Conservation (phyloP, 2,797 vertebrate species). For the Gallirallus australis region DNA sequence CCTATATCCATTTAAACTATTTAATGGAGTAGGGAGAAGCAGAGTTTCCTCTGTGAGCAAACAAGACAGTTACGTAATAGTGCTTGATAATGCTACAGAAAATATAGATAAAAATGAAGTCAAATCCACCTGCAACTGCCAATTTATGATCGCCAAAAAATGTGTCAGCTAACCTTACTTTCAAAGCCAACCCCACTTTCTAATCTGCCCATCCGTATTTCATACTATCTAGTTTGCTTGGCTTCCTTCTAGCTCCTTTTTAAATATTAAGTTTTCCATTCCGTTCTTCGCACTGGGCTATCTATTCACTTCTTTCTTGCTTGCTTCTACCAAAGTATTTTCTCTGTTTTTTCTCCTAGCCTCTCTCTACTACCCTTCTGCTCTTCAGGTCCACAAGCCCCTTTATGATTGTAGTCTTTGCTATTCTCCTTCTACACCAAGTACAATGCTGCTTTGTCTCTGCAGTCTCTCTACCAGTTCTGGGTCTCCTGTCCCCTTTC, state of each 20-base stretch:
- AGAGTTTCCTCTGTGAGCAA: background rate
- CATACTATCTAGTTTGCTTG: background rate
- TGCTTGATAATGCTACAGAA: background rate
- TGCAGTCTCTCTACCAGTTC: background rate
- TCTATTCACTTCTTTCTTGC: background rate
- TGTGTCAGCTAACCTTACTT: background rate
- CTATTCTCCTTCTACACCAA: background rate
- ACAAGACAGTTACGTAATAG: background rate
- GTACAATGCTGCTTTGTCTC: background rate
- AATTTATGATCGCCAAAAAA: background rate
- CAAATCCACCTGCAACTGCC: background rate
- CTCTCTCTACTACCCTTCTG: background rate
- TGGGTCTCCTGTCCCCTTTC: background rate
- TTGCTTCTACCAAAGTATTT: background rate
- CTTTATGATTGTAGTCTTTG: background rate
- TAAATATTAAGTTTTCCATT: background rate
- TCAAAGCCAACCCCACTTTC: background rate
- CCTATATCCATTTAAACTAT: background rate
- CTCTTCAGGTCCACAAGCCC: background rate
- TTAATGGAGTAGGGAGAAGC: background rate
- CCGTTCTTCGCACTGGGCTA: background rate
- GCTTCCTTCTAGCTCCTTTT: background rate
- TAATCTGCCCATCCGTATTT: background rate
- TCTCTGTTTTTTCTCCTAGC: background rate
- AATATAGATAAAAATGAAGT: background rate